Percentiles rank a stretch among this genome's conserved stretches.
Evolutionary conservation across 2,888 invertebrate species (phyloP).

Genomic region (Folsomia manolachei): DNA sequence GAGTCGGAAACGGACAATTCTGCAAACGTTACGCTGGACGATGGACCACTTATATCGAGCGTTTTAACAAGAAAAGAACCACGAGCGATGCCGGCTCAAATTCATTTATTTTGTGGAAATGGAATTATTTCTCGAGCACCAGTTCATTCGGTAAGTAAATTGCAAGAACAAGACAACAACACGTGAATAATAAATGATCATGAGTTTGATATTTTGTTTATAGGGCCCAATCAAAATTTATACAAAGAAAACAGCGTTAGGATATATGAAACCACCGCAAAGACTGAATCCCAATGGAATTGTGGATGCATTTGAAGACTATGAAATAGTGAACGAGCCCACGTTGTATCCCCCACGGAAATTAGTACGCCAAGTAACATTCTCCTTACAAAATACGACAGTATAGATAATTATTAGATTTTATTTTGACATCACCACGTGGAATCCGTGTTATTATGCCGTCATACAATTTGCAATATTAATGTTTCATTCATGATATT

Average conservation of each 20-base stretch:
- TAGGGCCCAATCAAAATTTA: constrained; percentile 43
- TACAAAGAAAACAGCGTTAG: constrained; percentile 31
- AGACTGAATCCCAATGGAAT: constrained; percentile 37
- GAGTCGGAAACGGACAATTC: not conserved
- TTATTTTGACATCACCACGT: no score
- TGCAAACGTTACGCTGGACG: not conserved
- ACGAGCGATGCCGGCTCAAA: not conserved
- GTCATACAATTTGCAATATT: no score
- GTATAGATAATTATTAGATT: no score
- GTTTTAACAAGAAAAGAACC: not conserved
- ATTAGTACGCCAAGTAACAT: no score
- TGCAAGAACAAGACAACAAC: no score
- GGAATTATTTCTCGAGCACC: constrained; percentile 32
- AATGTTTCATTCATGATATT: no score
- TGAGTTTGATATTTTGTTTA: constrained; percentile 13
- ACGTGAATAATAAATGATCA: no score
- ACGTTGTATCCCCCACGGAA: not conserved
- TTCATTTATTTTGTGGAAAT: constrained; percentile 10
- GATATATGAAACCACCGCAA: constrained; percentile 30
- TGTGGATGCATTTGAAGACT: constrained; percentile 31
- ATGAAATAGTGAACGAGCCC: constrained; percentile 17
- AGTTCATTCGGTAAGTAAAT: constrained; percentile 42
- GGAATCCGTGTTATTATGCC: no score
- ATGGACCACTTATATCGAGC: not conserved
- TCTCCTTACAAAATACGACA: no score